Percentiles rank a stretch among this genome's conserved stretches.
These are phyloP conservation scores for Taxidea taxus DNA, from an alignment of 2,113 vertebrate species.

Conservation along the genomic window DNA sequence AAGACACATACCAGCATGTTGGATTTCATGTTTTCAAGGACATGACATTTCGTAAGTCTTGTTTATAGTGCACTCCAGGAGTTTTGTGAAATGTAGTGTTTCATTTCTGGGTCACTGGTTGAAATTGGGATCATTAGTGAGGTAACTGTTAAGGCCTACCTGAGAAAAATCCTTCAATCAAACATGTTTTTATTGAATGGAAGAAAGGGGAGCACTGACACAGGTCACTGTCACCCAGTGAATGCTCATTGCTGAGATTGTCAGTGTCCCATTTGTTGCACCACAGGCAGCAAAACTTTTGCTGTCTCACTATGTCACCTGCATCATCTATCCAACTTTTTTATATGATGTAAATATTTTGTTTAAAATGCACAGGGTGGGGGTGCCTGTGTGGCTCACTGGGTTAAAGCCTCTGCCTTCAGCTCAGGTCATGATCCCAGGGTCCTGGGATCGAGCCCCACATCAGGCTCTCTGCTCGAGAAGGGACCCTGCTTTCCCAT, in stretches of 20 bases:
- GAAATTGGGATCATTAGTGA: slow-evolving; percentile 37
- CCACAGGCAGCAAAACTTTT: neutral
- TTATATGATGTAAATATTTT: neutral
- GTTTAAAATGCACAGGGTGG: neutral
- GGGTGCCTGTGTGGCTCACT: too few species aligned
- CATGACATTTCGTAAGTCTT: slow-evolving; percentile 24
- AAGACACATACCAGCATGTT: neutral
- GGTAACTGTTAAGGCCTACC: neutral
- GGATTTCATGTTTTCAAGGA: slow-evolving; percentile 17
- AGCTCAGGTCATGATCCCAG: too few species aligned
- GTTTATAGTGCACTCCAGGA: neutral
- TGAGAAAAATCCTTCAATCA: neutral
- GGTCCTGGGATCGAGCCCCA: too few species aligned
- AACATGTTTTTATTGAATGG: neutral
- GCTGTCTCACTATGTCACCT: neutral
- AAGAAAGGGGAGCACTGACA: neutral
- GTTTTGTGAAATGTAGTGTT: neutral
- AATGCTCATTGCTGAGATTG: neutral
- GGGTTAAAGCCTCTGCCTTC: too few species aligned
- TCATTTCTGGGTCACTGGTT: slow-evolving; percentile 46
- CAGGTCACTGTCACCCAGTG: neutral
- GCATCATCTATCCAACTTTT: neutral
- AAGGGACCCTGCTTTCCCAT: too few species aligned
- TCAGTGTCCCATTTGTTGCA: neutral
- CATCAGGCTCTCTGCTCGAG: too few species aligned